Base-by-base conservation (phyloP, 64 coral and sea anemone species). In the Catalaphyllia jardinei region DNA sequence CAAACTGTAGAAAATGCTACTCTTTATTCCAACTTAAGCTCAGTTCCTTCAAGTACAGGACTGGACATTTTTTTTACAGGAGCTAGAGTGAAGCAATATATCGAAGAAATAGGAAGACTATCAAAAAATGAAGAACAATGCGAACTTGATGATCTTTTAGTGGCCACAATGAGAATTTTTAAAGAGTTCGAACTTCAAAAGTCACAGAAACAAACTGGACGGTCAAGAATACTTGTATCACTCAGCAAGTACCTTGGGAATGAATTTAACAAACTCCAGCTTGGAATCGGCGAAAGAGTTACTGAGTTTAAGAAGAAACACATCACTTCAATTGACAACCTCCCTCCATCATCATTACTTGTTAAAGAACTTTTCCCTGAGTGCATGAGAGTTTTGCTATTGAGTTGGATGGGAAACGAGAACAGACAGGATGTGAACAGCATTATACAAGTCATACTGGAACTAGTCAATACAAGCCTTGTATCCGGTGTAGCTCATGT, bases 401-500 rank as follows among this genome's bases (percentile, higher is more conserved):
- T 81, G 13, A 71, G 74, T 20, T 99, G 97, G 97, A 90, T 99
- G 75, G 72, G 85, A 31, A 71, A 42, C 19, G 73, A 86, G 22
- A 64, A 67, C 20, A 24, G 75, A 65, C 39, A 87, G 87, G 87
- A 77, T 38, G 27, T 82, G 18, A 69, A 57, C 67, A 60, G 85
- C 25, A 57, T 99, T 38, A 91, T 99, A 35, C 97, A 99, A 38
- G 54, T 99, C 27, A 95, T 99, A 15, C 28, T 99, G 12, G 97
- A 99, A 72, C 86, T 99, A 25, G 94, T 79, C 52, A 99, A 95
- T 61, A 91, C 93, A 71, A 99, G 80, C 62, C 80, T 99, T 52
- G 91, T 99, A 16, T 99, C 97, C 57, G 97, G 97, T 52, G 94
- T 99, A 52, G 88, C 97, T 63, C 97, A 99, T 86, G 94, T 99